Base-by-base conservation (phyloP, 23 tunicate species). In the Halocynthia aurantium region DNA sequence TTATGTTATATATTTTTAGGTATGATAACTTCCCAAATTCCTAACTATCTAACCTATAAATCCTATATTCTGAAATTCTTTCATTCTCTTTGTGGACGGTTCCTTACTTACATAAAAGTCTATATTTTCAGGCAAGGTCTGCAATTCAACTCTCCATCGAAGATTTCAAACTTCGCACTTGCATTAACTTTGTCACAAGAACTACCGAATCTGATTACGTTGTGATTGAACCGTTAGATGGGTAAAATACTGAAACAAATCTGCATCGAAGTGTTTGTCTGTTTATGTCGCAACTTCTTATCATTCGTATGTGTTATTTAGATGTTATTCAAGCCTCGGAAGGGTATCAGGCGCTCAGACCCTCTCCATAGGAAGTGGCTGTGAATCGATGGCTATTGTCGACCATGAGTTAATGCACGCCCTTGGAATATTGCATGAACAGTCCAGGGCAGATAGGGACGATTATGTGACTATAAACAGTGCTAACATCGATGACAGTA, bases 371-470 rank as follows among this genome's bases (percentile, higher is more conserved):
- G 98, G 98, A 13, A 78, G 63, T 54, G 98, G 98, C 15, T 92
- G 98, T 67, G 98, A 92, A 68, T 78, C 80, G 82, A 79, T 82
- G 71, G 84, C 81, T 7, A 79, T 78, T 6, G 82, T 82, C 53
- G 66, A 67, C 7, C 98, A 92, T 57, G 98, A 92, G 66, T 74
- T 92, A 57, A 82, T 92, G 92, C 98, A 92, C 81, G 98, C 98
- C 51, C 68, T 92, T 57, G 98, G 98, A 0, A 82, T 92, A 40
- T 92, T 79, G 75, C 98, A 92, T 70, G 89, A 92, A 67, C 98
- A 92, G 64, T 92, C 98, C 17, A 70, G 98, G 8, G 84, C 98
- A 21, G 98, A 92, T 73, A 77, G 98, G 22, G 88, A 92, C 75
- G 87, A 86, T 61, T 92, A 92, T 72, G 86, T 92, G 71, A 69